Evolutionary conservation across 1,140 invertebrate species (phyloP).

Genomic region (Andrena cerasifolii): DNA sequence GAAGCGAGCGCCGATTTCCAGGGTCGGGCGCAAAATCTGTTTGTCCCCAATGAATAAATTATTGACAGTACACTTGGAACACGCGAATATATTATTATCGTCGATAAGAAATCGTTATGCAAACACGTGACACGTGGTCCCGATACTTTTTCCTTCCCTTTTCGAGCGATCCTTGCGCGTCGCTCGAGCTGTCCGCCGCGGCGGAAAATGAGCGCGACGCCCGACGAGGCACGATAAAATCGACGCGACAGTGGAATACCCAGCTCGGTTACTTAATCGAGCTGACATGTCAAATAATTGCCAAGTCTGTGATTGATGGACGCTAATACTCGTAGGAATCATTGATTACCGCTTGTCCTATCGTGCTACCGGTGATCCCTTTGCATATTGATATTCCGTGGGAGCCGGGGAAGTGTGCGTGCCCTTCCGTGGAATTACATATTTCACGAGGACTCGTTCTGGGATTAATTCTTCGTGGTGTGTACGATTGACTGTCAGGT

Average conservation of each 20-base stretch:
- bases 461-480: background rate
- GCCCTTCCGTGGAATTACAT: conserved; percentile 9
- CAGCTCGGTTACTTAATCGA: background rate
- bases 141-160: conserved; percentile 63
- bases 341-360: conserved; percentile 21
- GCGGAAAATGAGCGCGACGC: background rate
- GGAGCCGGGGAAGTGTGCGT: conserved; percentile 13
- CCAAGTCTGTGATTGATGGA: conserved; percentile 25
- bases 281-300: background rate
- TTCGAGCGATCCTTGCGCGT: conserved; percentile 26
- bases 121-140: conserved; percentile 62
- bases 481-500: too few relatives aligned
- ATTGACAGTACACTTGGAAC: conserved; percentile 64
- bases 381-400: conserved; percentile 56
- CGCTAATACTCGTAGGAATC: conserved; percentile 21
- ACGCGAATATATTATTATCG: conserved; percentile 46
- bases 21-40: conserved; percentile 30
- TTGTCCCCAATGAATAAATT: conserved; percentile 63
- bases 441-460: background rate
- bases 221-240: conserved; percentile 1
- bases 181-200: background rate
- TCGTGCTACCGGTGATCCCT: conserved; percentile 42
- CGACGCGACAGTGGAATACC: background rate
- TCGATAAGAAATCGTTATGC: conserved; percentile 70
- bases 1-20: conserved; percentile 6